Evolutionary conservation across 2,888 invertebrate species (phyloP).

Genomic region (Leucoptera coffeella): DNA sequence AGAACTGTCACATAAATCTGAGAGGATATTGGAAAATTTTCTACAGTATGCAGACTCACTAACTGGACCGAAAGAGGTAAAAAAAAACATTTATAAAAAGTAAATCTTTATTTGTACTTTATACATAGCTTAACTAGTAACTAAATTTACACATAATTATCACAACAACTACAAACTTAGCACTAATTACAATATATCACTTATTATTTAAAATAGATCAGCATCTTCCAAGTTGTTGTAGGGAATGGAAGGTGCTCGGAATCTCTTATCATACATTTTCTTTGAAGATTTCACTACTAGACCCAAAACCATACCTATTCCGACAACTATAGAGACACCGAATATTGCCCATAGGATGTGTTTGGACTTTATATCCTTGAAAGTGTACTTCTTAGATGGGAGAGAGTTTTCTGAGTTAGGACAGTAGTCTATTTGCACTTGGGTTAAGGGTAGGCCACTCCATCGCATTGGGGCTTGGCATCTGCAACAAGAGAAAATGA

Average conservation of each 20-base stretch:
- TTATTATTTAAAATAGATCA: constrained; percentile 22
- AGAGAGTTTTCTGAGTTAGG: constrained; percentile 27
- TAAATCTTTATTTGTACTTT: not conserved
- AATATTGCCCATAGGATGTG: constrained; percentile 40
- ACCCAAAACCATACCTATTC: constrained; percentile 30
- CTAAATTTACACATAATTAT: constrained; percentile 1
- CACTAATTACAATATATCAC: too few relatives aligned
- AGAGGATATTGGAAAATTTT: constrained; percentile 69
- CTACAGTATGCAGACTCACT: constrained; percentile 65
- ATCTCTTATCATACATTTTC: constrained; percentile 23
- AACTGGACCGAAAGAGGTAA: constrained; percentile 60
- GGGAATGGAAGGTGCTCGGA: constrained; percentile 26
- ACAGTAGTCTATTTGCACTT: constrained; percentile 29
- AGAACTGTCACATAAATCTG: constrained; percentile 68
- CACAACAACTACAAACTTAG: constrained; percentile 6
- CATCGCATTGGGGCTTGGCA: constrained; percentile 39
- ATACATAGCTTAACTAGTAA: constrained; percentile 1
- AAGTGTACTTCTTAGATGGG: constrained; percentile 15
- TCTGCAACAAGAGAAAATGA: too few relatives aligned
- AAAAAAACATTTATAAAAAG: constrained; percentile 5
- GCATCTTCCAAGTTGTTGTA: constrained; percentile 29
- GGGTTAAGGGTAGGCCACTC: constrained; percentile 30
- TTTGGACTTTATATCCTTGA: constrained; percentile 27
- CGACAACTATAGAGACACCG: constrained; percentile 27
- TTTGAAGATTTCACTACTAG: constrained; percentile 26